Evolutionary conservation across 2,888 invertebrate genomes (phyloP).

Genomic region (Leptodirus hochenwartii): DNA sequence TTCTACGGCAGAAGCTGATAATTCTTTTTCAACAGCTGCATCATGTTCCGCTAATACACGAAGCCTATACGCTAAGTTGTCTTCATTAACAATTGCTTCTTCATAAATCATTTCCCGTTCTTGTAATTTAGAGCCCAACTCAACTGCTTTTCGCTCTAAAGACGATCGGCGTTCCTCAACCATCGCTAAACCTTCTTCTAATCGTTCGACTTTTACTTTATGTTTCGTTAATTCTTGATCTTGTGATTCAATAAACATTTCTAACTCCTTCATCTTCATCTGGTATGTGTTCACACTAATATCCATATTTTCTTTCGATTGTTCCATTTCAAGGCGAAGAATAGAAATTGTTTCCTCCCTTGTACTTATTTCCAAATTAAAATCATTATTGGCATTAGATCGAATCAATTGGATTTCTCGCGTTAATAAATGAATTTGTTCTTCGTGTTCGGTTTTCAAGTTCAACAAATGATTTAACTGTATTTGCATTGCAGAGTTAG

Average conservation of each 20-base stretch:
- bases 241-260: constrained; percentile 53
- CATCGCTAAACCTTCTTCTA: constrained; percentile 44
- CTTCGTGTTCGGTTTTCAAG: background rate
- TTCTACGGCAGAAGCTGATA: no score
- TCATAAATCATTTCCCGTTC: constrained; percentile 31
- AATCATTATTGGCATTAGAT: constrained; percentile 11
- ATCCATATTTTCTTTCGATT: constrained; percentile 24
- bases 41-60: constrained; percentile 42
- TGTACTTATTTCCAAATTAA: constrained; percentile 12
- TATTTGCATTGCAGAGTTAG: no score
- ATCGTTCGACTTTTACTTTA: constrained; percentile 40
- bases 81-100: constrained; percentile 42
- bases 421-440: constrained; percentile 7
- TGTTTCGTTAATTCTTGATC: constrained; percentile 46
- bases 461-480: no score
- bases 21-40: constrained; percentile 37
- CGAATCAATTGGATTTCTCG: constrained; percentile 14
- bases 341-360: constrained; percentile 21
- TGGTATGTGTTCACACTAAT: constrained; percentile 30
- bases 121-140: constrained; percentile 39
- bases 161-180: constrained; percentile 41
- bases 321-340: constrained; percentile 23
- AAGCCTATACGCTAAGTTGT: constrained; percentile 41
- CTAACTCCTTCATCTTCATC: constrained; percentile 56
- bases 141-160: constrained; percentile 40